Evolutionary conservation across 2,888 invertebrate species (phyloP), one percentile per base, ranked within the genome.

Genomic region (Eubasilissa splendida): DNA sequence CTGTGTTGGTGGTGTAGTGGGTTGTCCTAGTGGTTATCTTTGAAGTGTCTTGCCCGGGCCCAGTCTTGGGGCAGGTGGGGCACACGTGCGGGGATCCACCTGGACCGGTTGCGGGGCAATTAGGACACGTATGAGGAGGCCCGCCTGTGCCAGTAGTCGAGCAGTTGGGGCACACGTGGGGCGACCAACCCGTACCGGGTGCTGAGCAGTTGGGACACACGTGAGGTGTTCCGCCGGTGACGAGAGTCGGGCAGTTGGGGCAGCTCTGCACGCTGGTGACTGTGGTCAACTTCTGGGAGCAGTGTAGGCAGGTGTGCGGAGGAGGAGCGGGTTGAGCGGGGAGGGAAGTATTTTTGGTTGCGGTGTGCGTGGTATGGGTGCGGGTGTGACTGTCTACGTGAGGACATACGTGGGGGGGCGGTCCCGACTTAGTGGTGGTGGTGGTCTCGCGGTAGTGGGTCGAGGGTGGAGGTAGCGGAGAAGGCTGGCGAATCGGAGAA

Each of bases 391-490:
- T 33, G n/a, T 60, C 56, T 0, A 58, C n/a, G 70, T 76, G 79
- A 42, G 68, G 78, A 75, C 78, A 80, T 14, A 78, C 76, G 22
- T 76, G 79, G 10, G 65, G 60, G 12, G 70, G 58, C 11, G 71
- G 52, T 1, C 12, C 77, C 22, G 50, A 22, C 9, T 50, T 59
- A 2, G 60, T 60, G 74, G 70, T 79, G 54, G 77, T 70, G 10
- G 87, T 66, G 50, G 60, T 53, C 56, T 71, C 54, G 50, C 60
- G 60, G 77, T 63, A 52, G 63, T 63, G 65, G 9, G 59, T 85
- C 76, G 86, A 86, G 42, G 88, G 88, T 42, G 42, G 42, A 90
- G 84, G 84, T 12, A 85, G 79, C 3, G 86, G 85, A 66, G 84
- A 79, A 3, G 4, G 42, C 42, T 85, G 80, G 53, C 74, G 73